Evolutionary conservation across 2,797 vertebrate species (phyloP).

Genomic region (Melopsittacus undulatus): DNA sequence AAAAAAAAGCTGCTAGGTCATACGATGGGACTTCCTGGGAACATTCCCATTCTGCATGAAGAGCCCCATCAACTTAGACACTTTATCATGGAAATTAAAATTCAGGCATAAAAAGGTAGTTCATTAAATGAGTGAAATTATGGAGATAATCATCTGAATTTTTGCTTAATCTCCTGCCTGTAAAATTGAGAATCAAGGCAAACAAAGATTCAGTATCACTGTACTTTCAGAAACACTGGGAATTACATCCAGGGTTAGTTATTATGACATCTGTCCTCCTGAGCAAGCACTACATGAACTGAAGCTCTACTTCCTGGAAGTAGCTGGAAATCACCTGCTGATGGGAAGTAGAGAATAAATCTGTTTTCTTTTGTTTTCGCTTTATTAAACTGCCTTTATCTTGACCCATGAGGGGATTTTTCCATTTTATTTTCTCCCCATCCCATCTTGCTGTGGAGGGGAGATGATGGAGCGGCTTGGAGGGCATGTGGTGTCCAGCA

Average conservation of each 20-base stretch:
- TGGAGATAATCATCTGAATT: neutral
- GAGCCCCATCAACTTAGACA: neutral
- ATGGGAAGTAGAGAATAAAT: neutral
- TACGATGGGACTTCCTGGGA: neutral
- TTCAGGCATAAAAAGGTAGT: neutral
- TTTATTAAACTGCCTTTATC: slow-evolving; percentile 24
- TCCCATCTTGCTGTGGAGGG: neutral
- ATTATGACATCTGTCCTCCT: rapidly evolving
- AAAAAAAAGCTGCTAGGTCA: neutral
- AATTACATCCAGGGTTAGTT: neutral
- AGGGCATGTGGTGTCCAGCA: neutral
- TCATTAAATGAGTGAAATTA: neutral
- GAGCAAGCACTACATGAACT: neutral
- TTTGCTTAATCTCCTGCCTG: neutral
- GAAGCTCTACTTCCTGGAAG: neutral
- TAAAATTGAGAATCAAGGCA: neutral
- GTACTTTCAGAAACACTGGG: neutral
- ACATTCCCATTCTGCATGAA: neutral
- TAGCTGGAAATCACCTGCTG: neutral
- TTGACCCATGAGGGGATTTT: neutral
- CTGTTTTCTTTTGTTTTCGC: neutral
- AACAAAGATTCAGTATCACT: neutral
- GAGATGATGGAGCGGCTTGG: neutral
- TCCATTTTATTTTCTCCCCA: neutral
- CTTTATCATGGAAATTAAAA: neutral